Evolutionary conservation across 2,113 vertebrate species (phyloP), one percentile per base, ranked within the genome.

Genomic region (Probosciger aterrimus): DNA sequence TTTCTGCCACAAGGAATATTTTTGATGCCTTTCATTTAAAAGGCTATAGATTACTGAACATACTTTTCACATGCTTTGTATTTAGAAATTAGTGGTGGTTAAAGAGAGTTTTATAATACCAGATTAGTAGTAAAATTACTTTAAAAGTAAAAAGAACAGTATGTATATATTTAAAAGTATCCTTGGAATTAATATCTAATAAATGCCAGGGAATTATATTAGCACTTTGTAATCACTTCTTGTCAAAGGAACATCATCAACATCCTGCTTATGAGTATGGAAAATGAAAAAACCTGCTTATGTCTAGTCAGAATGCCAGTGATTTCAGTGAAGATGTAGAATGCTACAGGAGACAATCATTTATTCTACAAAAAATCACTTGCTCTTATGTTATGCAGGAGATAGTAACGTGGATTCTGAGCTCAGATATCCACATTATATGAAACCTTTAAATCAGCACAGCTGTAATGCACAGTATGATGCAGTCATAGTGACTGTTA

Each of bases 161-260:
- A 97, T 96, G 92, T 98, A 95, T 97, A 97, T 97, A 97, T 97
- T 97, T 88, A 52, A 96, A 95, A 94, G 88, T 95, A 92, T 96
- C 97, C 97, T 97, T 97, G 96, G 95, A 97, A 95, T 95, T 95
- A 97, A 95, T 97, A 96, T 89, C 93, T 97, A 95, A 95, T 95
- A 97, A 97, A 97, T 97, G 91, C 96, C 95, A 97, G 96, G 97
- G 96, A 97, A 93, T 96, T 71, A 96, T 92, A 88, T 85, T 96
- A 97, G 97, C 98, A 98, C 98, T 98, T 98, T 98, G 92, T 96
- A 97, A 97, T 97, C 94, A 97, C 93, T 97, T 97, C 79, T 95
- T 95, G 81, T 93, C 71, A 92, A 86, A 94, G 78, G 4, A 8
- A 92, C 86, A 37, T 96, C 91, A 95, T 87, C 70, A 88, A 88